Base-by-base conservation (phyloP, 2,113 vertebrate species). In the Cebus imitator region DNA sequence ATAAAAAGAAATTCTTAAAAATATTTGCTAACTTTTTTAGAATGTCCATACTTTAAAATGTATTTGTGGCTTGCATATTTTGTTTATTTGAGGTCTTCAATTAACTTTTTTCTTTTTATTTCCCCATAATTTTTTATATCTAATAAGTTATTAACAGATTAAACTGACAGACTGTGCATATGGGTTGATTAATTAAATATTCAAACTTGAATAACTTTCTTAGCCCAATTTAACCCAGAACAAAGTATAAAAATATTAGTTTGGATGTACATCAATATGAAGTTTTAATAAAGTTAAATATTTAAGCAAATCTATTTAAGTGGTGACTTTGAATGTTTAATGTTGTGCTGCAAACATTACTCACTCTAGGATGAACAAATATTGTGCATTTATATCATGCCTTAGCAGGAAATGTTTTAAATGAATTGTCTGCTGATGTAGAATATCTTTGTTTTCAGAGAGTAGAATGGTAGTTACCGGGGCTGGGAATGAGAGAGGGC, bases 311-410 rank as follows among this genome's bases (percentile, higher is more conserved):
- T 61, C 64, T 97, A 92, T 97, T 98, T 94, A 97, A 97, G 95
- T 95, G 96, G 95, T 97, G 94, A 96, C 45, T 98, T 96, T 98
- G 94, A 97, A 97, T 98, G 97, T 98, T 97, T 98, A 96, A 98
- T 98, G 95, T 94, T 92, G 97, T 90, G 94, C 86, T 96, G 45
- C 93, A 83, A 94, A 96, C 97, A 98, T 83, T 91, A 97, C 90
- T 98, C 93, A 48, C 88, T 97, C 96, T 97, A 95, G 75, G 40
- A 93, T 96, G 96, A 98, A 97, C 96, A 96, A 98, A 98, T 98
- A 98, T 95, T 98, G 97, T 98, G 90, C 97, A 97, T 97, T 98
- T 98, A 98, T 95, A 98, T 98, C 95, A 97, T 95, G 97, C 93
- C 96, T 96, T 87, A 98, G 96, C 95, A 95, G 95, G 96, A 98